These are phyloP conservation scores for Myrmophylax atrothorax DNA, from an alignment of 2,113 vertebrate species.

Conservation along the genomic window DNA sequence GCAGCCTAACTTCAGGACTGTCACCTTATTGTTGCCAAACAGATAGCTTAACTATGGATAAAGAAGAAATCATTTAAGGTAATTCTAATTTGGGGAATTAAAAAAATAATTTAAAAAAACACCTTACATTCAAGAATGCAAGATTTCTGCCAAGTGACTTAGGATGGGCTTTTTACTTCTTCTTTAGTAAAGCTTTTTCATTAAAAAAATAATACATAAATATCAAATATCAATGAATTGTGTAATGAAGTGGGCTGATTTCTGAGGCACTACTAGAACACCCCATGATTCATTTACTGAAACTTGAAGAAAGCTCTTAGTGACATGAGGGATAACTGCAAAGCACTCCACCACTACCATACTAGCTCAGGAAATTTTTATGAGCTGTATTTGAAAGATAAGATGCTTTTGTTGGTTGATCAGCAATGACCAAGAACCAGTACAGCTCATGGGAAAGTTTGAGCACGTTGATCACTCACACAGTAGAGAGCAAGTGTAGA, in stretches of 20 bases:
- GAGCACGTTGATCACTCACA: slow-evolving; percentile 33
- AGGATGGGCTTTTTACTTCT: not conserved
- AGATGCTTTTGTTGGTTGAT: slow-evolving; percentile 36
- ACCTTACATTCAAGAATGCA: not conserved
- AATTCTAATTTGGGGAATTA: not conserved
- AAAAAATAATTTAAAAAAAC: not conserved
- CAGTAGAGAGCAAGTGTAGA: not conserved
- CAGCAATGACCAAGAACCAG: slow-evolving; percentile 41
- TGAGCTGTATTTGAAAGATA: slow-evolving; percentile 22
- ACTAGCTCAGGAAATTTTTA: slow-evolving; percentile 6
- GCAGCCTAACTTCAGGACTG: not conserved
- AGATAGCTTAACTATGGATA: not conserved
- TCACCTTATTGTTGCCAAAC: not conserved
- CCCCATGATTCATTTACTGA: slow-evolving; percentile 49
- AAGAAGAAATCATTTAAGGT: not conserved
- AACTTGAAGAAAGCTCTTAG: slow-evolving; percentile 24
- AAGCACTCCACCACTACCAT: not conserved
- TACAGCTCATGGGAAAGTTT: slow-evolving; percentile 57
- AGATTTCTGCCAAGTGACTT: not conserved
- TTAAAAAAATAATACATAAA: not conserved
- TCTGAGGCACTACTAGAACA: slow-evolving; percentile 59
- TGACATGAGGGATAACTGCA: not conserved
- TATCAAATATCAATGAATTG: slow-evolving; percentile 10
- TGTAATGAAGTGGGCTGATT: slow-evolving; percentile 30
- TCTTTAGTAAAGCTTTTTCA: not conserved